These are phyloP conservation scores for Phyllopteryx taeniolatus DNA, from an alignment of 2,113 vertebrate genomes.

Conservation along the genomic window DNA sequence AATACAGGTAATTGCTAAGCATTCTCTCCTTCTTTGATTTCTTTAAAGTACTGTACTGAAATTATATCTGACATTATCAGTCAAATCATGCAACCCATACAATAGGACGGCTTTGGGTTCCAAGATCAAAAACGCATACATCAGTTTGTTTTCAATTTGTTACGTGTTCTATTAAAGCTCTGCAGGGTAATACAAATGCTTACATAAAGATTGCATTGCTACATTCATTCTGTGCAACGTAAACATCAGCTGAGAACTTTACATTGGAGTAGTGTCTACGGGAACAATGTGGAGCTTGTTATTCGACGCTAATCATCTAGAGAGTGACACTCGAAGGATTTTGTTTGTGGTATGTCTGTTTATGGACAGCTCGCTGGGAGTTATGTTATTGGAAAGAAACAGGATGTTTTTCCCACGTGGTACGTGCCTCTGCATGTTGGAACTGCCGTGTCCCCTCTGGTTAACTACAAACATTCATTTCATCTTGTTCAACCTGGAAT, in stretches of 20 bases:
- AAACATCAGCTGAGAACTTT: constrained; percentile 24
- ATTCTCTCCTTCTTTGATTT: too few relatives aligned
- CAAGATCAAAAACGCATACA: neutral
- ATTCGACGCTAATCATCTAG: constrained; percentile 51
- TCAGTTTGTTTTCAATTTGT: neutral
- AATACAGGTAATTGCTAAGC: too few relatives aligned
- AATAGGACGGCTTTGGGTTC: neutral
- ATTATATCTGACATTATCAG: too few relatives aligned
- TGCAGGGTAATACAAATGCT: constrained; percentile 14
- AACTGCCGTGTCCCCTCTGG: constrained; percentile 32
- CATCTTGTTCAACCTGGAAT: neutral
- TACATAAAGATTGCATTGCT: neutral
- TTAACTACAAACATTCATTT: constrained; percentile 9
- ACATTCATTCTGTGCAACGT: constrained; percentile 1
- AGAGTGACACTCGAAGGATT: constrained; percentile 33
- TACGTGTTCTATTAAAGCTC: neutral
- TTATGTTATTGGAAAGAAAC: constrained; percentile 52
- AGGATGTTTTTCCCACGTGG: constrained; percentile 34
- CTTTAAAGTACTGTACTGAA: too few relatives aligned
- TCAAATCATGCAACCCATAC: neutral
- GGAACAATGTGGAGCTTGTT: constrained; percentile 48
- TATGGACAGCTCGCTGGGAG: constrained; percentile 20
- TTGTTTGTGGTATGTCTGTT: constrained; percentile 40
- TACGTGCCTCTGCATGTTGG: constrained; percentile 33
- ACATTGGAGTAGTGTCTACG: constrained; percentile 50